Evolutionary conservation across 2,888 invertebrate genomes (phyloP).

Genomic region (Smittia sp.): DNA sequence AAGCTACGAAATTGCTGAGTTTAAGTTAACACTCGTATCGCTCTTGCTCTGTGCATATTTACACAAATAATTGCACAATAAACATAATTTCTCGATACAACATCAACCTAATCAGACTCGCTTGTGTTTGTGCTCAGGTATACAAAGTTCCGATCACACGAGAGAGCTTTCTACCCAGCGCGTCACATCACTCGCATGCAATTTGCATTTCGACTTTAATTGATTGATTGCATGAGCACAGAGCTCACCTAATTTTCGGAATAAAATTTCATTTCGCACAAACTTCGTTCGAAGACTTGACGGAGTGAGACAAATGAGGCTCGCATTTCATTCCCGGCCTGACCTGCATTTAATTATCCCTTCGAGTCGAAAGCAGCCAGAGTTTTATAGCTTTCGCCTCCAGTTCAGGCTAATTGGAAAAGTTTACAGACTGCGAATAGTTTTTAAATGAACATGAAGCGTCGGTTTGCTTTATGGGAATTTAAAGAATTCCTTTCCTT

Average conservation of each 20-base stretch:
- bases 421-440: constrained; percentile 25
- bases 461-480: not conserved
- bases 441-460: constrained; percentile 4
- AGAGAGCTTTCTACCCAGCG: not conserved
- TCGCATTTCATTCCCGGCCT: not conserved
- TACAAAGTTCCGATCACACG: not conserved
- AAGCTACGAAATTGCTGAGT: no score
- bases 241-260: not conserved
- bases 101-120: not conserved
- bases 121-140: not conserved
- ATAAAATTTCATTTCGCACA: not conserved
- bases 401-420: constrained; percentile 29
- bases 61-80: constrained; percentile 34
- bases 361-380: not conserved
- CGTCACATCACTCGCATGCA: not conserved
- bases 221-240: constrained; percentile 36
- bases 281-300: not conserved
- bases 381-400: not conserved
- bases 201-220: constrained; percentile 34
- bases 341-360: constrained; percentile 7
- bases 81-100: constrained; percentile 20
- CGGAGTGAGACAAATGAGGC: not conserved
- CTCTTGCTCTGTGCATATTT: not conserved
- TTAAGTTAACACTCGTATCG: not conserved
- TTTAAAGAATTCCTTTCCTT: not conserved